These are phyloP conservation scores for Tortricodes alternella DNA, from an alignment of 2,888 invertebrate genomes.

Conservation along the genomic window DNA sequence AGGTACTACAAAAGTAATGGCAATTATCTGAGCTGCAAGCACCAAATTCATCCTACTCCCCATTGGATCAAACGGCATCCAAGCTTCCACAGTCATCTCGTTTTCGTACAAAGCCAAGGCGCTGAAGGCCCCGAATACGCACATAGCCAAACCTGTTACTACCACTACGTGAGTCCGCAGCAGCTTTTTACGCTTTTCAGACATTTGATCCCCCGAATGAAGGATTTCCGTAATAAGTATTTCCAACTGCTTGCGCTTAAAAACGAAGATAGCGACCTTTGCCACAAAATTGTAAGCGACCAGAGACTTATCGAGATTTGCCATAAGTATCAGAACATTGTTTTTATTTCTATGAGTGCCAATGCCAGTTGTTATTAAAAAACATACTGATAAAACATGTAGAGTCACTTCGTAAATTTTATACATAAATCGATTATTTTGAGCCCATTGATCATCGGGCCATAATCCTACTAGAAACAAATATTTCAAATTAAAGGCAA, in stretches of 20 bases:
- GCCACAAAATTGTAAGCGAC: conserved; percentile 57
- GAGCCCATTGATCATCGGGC: conserved; percentile 50
- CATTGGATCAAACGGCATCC: conserved; percentile 66
- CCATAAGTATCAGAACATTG: conserved; percentile 46
- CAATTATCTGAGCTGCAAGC: conserved; percentile 49
- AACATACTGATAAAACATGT: conserved; percentile 45
- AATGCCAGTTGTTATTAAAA: conserved; percentile 49
- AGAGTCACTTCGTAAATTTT: conserved; percentile 50
- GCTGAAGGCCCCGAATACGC: conserved; percentile 46
- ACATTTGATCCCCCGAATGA: conserved; percentile 55
- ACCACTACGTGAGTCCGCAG: conserved; percentile 50
- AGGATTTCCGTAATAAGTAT: conserved; percentile 55
- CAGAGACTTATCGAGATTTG: conserved; percentile 59
- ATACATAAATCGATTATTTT: conserved; percentile 43
- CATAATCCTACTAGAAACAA: conserved; percentile 62
- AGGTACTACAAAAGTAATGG: conserved; percentile 47
- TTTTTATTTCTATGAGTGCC: conserved; percentile 50
- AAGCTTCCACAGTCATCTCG: conserved; percentile 59
- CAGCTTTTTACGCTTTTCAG: conserved; percentile 46
- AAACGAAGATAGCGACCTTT: conserved; percentile 54
- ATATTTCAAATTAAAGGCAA: conserved; percentile 61
- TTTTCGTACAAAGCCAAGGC: conserved; percentile 48
- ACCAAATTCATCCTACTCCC: conserved; percentile 50
- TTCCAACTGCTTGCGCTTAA: conserved; percentile 48
- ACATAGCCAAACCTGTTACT: conserved; percentile 42